Evolutionary conservation across 2,797 vertebrate species (phyloP).

Genomic region (Cossypha dichroa): DNA sequence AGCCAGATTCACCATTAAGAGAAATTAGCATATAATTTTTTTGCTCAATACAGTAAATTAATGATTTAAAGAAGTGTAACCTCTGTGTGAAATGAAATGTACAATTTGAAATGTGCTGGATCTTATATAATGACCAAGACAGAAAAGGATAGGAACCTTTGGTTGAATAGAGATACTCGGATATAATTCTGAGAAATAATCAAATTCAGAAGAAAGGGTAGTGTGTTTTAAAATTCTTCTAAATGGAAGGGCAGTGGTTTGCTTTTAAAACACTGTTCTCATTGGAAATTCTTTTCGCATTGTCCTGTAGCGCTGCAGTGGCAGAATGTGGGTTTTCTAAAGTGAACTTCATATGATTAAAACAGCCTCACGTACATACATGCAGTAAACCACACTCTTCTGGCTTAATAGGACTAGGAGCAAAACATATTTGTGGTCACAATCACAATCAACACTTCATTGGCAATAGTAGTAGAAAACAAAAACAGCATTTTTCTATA

Average conservation of each 20-base stretch:
- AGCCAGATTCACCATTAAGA: background rate
- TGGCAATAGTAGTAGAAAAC: slow-evolving; percentile 44
- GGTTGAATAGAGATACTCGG: background rate
- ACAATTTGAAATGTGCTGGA: background rate
- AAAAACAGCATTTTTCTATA: slow-evolving; percentile 39
- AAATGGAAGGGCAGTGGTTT: slow-evolving; percentile 24
- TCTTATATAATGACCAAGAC: background rate
- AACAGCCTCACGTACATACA: slow-evolving; percentile 63
- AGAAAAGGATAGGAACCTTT: background rate
- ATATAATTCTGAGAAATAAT: slow-evolving; percentile 2
- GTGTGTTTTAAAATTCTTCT: background rate
- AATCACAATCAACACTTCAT: slow-evolving; percentile 42
- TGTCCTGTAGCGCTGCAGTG: slow-evolving; percentile 56
- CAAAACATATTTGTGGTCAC: slow-evolving; percentile 61
- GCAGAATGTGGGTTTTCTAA: slow-evolving; percentile 50
- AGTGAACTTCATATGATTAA: slow-evolving; percentile 49
- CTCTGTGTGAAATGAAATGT: background rate
- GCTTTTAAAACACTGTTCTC: slow-evolving; percentile 26
- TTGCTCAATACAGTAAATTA: background rate
- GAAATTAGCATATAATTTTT: background rate
- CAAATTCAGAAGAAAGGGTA: background rate
- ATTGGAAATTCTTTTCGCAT: slow-evolving; percentile 51
- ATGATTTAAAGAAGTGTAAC: background rate
- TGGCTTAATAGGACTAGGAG: slow-evolving; percentile 13
- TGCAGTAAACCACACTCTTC: slow-evolving; percentile 51